phyloP scores from a whole-genome alignment of 37 sponge, comb jelly and placozoan genomes.

The Cladorhizidae sp. region DNA sequence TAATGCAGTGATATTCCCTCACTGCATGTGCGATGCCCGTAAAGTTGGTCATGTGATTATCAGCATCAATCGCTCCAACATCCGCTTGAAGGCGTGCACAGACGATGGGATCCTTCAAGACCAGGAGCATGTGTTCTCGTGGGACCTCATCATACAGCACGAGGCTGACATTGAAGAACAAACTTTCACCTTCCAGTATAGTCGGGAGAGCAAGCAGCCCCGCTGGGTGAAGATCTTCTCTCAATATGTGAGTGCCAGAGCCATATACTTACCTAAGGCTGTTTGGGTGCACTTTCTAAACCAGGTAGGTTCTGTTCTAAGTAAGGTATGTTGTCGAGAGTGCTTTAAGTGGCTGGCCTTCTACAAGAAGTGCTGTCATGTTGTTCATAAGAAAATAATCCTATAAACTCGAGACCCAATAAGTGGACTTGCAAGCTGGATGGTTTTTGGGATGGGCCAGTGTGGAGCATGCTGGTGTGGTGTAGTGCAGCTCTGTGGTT shows the following conservation, averaged over 20 bases:
- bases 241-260: conserved; percentile 53
- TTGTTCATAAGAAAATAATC: no score
- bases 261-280: not conserved
- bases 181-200: conserved; percentile 75
- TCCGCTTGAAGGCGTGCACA: conserved; percentile 77
- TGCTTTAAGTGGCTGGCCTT: no score
- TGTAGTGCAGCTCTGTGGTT: no score
- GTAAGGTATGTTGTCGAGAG: no score
- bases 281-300: not conserved
- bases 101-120: conserved; percentile 37
- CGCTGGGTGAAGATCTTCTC: conserved; percentile 76
- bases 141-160: conserved; percentile 66
- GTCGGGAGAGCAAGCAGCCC: conserved; percentile 63
- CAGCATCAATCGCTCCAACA: conserved; percentile 26
- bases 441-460: no score
- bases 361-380: no score
- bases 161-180: conserved; percentile 86
- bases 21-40: conserved; percentile 88
- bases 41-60: conserved; percentile 92
- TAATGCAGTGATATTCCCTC: conserved; percentile 85
- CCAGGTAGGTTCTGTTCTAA: no score
- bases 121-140: conserved; percentile 77
- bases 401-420: no score
- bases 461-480: no score
- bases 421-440: no score